Evolutionary conservation across 2,888 invertebrate genomes (phyloP).

Genomic region (Andrena marginata): DNA sequence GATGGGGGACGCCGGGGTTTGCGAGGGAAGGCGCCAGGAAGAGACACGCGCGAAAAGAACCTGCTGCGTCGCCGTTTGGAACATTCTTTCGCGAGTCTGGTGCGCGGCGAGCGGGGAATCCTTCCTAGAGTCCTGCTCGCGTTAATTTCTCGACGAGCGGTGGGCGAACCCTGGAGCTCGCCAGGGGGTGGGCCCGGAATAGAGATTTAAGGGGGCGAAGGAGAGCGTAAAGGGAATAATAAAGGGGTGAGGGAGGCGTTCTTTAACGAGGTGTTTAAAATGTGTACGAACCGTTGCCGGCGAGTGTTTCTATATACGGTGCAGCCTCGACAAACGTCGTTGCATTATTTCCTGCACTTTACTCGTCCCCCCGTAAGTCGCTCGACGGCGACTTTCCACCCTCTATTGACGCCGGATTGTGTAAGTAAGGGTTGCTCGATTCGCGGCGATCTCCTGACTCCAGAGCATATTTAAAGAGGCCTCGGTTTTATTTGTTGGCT

Average conservation of each 20-base stretch:
- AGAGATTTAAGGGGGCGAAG: too few species aligned
- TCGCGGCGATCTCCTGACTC: conserved; percentile 74
- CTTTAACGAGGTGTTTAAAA: too few species aligned
- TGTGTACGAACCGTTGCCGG: background rate
- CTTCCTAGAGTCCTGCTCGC: too few species aligned
- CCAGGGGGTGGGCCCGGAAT: too few species aligned
- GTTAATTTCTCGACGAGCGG: too few species aligned
- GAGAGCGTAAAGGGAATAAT: too few species aligned
- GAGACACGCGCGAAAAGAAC: too few species aligned
- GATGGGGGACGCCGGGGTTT: background rate
- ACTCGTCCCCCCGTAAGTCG: conserved; percentile 45
- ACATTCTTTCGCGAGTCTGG: too few species aligned
- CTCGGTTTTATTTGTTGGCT: conserved; percentile 75
- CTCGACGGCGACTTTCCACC: conserved; percentile 50
- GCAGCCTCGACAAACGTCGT: conserved; percentile 7
- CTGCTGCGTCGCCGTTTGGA: too few species aligned
- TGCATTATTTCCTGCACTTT: conserved; percentile 27
- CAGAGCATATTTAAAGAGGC: conserved; percentile 76
- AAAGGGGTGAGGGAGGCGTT: too few species aligned
- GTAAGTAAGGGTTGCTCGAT: conserved; percentile 62
- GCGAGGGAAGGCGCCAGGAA: background rate
- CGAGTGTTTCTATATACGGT: background rate
- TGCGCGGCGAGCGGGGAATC: too few species aligned
- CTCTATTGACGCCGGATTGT: conserved; percentile 52
- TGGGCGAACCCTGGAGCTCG: too few species aligned